Percentiles rank a stretch among this genome's conserved stretches.
These are phyloP conservation scores for Drosophila parabipectinata DNA, from an alignment of 1,140 invertebrate genomes.

Conservation along the genomic window DNA sequence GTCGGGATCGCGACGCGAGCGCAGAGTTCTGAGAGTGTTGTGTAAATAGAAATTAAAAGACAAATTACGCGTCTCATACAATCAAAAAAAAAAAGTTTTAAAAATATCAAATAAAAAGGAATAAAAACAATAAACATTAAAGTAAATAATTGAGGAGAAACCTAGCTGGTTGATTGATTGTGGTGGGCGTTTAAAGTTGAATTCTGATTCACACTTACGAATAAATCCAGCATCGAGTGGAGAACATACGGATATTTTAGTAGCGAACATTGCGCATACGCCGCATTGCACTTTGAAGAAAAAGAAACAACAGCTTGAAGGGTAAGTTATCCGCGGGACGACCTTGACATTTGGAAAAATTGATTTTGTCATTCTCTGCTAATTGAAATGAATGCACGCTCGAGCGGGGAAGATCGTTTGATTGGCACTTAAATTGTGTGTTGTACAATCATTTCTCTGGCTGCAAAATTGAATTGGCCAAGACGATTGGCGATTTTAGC, in stretches of 20 bases:
- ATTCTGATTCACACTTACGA: constrained; percentile 33
- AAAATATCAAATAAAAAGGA: constrained; percentile 27
- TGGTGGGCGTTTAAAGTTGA: constrained; percentile 54
- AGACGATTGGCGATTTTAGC: constrained; percentile 32
- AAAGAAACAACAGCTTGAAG: background rate
- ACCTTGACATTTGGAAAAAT: constrained; percentile 70
- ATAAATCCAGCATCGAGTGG: constrained; percentile 27
- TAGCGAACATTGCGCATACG: constrained; percentile 40
- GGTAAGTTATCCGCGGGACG: constrained; percentile 48
- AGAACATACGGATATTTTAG: constrained; percentile 38
- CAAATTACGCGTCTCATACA: constrained; percentile 23
- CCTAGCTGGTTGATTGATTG: constrained; percentile 57
- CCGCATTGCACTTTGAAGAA: constrained; percentile 35
- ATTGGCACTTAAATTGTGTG: constrained; percentile 71
- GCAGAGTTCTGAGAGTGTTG: constrained; percentile 70
- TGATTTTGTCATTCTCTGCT: constrained; percentile 68
- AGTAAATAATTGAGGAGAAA: constrained; percentile 35
- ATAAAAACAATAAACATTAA: constrained; percentile 23
- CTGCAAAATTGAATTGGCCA: constrained; percentile 36
- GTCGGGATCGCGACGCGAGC: constrained; percentile 52
- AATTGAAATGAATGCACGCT: constrained; percentile 71
- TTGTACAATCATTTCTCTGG: constrained; percentile 47
- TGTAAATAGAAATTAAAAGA: constrained; percentile 52
- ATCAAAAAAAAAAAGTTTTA: constrained; percentile 36
- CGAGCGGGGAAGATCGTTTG: constrained; percentile 48